phyloP scores from a whole-genome alignment of 2,113 vertebrate genomes.

The Xenotilapia caudafasciata region DNA sequence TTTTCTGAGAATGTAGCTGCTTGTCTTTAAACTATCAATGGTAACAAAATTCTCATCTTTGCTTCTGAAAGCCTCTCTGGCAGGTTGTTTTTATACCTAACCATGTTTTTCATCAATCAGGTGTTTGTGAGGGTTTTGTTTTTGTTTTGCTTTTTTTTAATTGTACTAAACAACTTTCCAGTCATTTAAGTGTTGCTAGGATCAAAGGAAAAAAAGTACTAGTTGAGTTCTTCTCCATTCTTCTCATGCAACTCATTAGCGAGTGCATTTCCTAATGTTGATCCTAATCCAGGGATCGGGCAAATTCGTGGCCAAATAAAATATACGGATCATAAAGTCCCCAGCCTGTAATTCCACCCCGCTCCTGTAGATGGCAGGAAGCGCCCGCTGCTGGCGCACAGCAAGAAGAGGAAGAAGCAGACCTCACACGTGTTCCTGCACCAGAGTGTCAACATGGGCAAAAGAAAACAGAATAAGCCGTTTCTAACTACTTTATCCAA shows the following conservation, averaged over 20 bases:
- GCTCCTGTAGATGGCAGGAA: conserved; percentile 1
- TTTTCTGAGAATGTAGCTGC: not conserved
- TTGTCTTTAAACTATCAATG: not conserved
- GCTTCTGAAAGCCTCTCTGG: not conserved
- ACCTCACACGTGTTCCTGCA: conserved; percentile 18
- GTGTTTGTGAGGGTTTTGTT: not conserved
- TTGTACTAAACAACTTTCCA: not conserved
- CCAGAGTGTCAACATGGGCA: conserved; percentile 74
- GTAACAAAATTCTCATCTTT: not conserved
- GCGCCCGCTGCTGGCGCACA: accelerated
- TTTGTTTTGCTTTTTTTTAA: not conserved
- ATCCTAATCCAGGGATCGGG: not conserved
- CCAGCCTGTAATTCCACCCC: not conserved
- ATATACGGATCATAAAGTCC: accelerated
- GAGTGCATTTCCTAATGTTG: not conserved
- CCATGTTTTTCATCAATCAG: not conserved
- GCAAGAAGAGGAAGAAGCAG: not conserved
- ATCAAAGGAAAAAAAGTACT: not conserved
- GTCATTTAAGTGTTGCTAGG: not conserved
- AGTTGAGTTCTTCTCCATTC: not conserved
- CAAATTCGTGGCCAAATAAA: not conserved
- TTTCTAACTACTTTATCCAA: conserved; percentile 75
- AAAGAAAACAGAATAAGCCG: conserved; percentile 59
- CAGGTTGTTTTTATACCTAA: not conserved
- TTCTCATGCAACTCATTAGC: not conserved